Percentiles rank a stretch among this genome's conserved stretches.
Evolutionary conservation across 2,113 vertebrate species (phyloP).

Genomic region (Elachura formosa): DNA sequence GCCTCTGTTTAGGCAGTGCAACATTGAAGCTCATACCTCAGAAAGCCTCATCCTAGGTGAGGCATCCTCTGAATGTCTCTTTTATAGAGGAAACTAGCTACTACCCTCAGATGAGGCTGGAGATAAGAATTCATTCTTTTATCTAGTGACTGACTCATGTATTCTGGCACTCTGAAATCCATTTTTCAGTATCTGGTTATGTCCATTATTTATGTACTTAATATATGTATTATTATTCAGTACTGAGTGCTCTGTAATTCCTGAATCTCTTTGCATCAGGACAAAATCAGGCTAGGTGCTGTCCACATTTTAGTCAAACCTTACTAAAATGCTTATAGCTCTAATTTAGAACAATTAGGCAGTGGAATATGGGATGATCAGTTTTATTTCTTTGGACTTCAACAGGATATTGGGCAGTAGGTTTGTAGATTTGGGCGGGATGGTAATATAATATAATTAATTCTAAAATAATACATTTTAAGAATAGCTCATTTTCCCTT

Average conservation of each 20-base stretch:
- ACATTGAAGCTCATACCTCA: background rate
- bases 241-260: background rate
- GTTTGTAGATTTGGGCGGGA: background rate
- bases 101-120: background rate
- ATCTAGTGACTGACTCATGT: background rate
- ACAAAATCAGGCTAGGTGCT: background rate
- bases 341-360: background rate
- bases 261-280: background rate
- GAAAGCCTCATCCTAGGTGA: background rate
- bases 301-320: background rate
- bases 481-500: background rate
- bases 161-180: background rate
- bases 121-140: background rate
- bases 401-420: background rate
- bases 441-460: background rate
- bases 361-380: background rate
- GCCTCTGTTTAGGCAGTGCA: background rate
- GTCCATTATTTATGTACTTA: background rate
- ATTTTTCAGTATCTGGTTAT: background rate
- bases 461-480: background rate
- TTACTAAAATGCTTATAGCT: background rate
- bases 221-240: background rate
- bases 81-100: background rate
- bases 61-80: background rate
- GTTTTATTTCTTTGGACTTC: background rate